phyloP scores from a whole-genome alignment of 2,113 vertebrate species.

The Pipa parva region DNA sequence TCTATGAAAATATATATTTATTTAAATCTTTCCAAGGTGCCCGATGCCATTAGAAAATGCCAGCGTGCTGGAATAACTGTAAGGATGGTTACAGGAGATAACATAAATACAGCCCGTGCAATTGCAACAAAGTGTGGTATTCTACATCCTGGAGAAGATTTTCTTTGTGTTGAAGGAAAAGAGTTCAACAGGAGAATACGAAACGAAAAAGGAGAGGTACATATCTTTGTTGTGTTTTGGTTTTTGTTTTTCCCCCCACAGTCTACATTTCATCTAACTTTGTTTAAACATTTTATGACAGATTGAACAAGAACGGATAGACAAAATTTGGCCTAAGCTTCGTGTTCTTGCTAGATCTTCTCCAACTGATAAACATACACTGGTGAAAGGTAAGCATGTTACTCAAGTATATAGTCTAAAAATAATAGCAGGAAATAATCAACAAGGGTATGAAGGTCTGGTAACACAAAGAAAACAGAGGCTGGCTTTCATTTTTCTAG shows the following conservation, averaged over 20 bases:
- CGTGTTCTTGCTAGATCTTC: slow-evolving; percentile 95
- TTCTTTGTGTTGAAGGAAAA: slow-evolving; percentile 93
- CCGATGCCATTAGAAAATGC: slow-evolving; percentile 94
- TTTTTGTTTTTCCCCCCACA: neutral
- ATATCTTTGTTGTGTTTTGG: neutral
- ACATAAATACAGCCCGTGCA: slow-evolving; percentile 95
- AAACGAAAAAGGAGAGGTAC: slow-evolving; percentile 97
- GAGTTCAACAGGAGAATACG: slow-evolving; percentile 97
- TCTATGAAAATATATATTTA: too few relatives aligned
- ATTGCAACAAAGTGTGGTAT: slow-evolving; percentile 95
- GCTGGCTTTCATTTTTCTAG: too few relatives aligned
- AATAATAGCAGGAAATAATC: too few relatives aligned
- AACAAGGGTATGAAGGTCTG: slow-evolving; percentile 8
- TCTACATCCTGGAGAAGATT: slow-evolving; percentile 90
- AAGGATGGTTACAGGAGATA: slow-evolving; percentile 97
- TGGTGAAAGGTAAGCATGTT: slow-evolving; percentile 86
- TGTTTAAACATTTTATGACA: slow-evolving; percentile 59
- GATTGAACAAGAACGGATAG: slow-evolving; percentile 97
- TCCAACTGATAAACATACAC: slow-evolving; percentile 95
- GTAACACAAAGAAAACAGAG: too few relatives aligned
- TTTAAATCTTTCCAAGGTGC: slow-evolving; percentile 74
- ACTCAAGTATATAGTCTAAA: too few relatives aligned
- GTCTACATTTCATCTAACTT: neutral
- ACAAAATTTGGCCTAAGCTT: slow-evolving; percentile 98
- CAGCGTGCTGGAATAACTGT: slow-evolving; percentile 96